Conservation (phyloP, 2,888 invertebrate genomes). For the Callinectes sapidus region DNA sequence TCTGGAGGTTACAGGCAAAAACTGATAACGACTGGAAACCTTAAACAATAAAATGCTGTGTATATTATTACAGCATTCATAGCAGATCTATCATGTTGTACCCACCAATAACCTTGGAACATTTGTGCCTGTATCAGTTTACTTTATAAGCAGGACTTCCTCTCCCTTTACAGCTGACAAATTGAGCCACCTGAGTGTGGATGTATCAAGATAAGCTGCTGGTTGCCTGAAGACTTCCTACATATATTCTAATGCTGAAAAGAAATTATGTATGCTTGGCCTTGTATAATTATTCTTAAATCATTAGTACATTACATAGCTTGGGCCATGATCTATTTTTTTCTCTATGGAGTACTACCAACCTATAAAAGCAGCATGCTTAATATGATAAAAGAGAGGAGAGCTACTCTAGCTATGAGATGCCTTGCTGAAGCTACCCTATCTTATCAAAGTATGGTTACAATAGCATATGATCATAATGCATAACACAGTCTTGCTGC, state of each 20-base stretch:
- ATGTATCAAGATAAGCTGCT: not conserved
- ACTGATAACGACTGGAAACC: too few relatives aligned
- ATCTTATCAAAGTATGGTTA: not conserved
- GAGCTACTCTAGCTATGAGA: not conserved
- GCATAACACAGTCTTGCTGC: slow-evolving; percentile 33
- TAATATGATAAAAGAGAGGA: not conserved
- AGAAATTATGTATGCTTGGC: not conserved
- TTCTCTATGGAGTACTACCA: not conserved
- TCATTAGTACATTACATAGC: not conserved
- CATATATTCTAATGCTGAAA: not conserved
- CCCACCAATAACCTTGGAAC: not conserved
- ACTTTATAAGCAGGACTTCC: not conserved
- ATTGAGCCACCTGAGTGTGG: not conserved
- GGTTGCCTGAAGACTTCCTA: not conserved
- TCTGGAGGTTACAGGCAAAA: too few relatives aligned
- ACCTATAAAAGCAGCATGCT: slow-evolving; percentile 21
- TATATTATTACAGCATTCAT: not conserved
- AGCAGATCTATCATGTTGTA: not conserved
- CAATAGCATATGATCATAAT: slow-evolving; percentile 9
- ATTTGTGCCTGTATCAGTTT: not conserved
- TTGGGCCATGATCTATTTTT: not conserved
- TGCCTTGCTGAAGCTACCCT: not conserved
- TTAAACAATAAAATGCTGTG: not conserved
- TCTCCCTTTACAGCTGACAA: not conserved
- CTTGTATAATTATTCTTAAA: not conserved